A percentile compares a stretch with the other conserved stretches of the same genome.
Conservation (phyloP, 2,113 vertebrate genomes). For the Eretmochelys imbricata region DNA sequence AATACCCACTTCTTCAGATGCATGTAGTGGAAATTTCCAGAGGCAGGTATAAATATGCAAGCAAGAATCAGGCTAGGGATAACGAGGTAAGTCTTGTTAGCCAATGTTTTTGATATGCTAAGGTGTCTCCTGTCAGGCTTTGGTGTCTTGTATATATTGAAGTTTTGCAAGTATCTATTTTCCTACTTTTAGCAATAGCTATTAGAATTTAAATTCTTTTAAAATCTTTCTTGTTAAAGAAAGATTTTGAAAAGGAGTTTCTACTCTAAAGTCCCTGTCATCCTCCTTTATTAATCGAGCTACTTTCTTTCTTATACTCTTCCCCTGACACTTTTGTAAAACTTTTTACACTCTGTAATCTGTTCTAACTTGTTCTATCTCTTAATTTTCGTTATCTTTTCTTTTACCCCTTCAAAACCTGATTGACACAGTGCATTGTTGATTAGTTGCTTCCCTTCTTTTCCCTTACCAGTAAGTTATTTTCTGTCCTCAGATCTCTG, state of each 20-base stretch:
- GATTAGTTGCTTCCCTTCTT: neutral
- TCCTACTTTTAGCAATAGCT: neutral
- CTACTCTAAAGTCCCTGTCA: neutral
- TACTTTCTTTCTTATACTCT: neutral
- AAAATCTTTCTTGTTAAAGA: too few relatives aligned
- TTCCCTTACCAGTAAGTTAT: neutral
- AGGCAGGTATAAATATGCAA: too few relatives aligned
- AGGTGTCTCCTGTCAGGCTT: neutral
- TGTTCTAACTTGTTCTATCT: neutral
- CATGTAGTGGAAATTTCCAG: too few relatives aligned
- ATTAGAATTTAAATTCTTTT: neutral
- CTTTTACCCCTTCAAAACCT: neutral
- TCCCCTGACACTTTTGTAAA: neutral
- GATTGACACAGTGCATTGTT: rapidly evolving
- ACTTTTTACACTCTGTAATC: neutral
- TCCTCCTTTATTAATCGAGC: neutral
- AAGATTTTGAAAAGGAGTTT: too few relatives aligned
- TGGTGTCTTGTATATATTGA: neutral
- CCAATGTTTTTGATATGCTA: neutral
- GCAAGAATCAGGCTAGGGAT: too few relatives aligned
- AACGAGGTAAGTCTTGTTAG: neutral
- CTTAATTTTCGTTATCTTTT: neutral
- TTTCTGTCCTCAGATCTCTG: neutral
- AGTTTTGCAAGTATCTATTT: neutral
- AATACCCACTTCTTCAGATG: too few relatives aligned